Percentiles rank a stretch among this genome's conserved stretches.
phyloP scores from a whole-genome alignment of 2,113 vertebrate species.

The Cynoglossus semilaevis region DNA sequence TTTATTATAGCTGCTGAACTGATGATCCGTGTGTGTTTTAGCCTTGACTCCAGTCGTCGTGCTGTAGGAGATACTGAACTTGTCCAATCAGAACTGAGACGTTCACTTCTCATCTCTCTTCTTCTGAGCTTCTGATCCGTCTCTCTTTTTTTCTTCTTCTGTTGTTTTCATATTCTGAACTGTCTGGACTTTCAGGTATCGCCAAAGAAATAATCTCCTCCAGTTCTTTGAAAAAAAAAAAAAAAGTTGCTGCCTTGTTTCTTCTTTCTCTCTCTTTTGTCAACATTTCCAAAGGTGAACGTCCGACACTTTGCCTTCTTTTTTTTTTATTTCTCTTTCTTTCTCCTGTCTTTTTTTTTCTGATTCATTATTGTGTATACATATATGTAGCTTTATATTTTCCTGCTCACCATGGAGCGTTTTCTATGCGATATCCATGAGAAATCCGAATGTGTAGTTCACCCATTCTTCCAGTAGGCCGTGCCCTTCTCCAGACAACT shows the following conservation, averaged over 20 bases:
- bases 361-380: constrained; percentile 66
- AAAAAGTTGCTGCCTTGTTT: constrained; percentile 27
- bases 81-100: constrained; percentile 3
- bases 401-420: constrained; percentile 61
- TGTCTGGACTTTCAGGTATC: constrained; percentile 42
- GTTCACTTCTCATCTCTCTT: background rate
- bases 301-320: constrained; percentile 22
- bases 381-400: constrained; percentile 70
- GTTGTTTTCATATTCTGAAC: constrained; percentile 52
- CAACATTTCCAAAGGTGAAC: constrained; percentile 38
- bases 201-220: constrained; percentile 61
- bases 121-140: constrained; percentile 1
- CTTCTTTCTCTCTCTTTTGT: constrained; percentile 23
- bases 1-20: too few relatives aligned
- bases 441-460: constrained; percentile 46
- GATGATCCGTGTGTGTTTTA: too few relatives aligned
- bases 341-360: constrained; percentile 4
- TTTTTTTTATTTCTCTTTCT: background rate
- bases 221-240: constrained; percentile 12
- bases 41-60: too few relatives aligned
- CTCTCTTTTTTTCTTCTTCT: constrained; percentile 16
- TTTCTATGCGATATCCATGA: constrained; percentile 73
- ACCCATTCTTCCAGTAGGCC: constrained; percentile 52
- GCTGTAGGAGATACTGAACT: constrained; percentile 5
- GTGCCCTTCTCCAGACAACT: constrained; percentile 29